Evolutionary conservation across 2,113 vertebrate genomes (phyloP), one percentile per base, ranked within the genome.

Genomic region (Caranx ignobilis): DNA sequence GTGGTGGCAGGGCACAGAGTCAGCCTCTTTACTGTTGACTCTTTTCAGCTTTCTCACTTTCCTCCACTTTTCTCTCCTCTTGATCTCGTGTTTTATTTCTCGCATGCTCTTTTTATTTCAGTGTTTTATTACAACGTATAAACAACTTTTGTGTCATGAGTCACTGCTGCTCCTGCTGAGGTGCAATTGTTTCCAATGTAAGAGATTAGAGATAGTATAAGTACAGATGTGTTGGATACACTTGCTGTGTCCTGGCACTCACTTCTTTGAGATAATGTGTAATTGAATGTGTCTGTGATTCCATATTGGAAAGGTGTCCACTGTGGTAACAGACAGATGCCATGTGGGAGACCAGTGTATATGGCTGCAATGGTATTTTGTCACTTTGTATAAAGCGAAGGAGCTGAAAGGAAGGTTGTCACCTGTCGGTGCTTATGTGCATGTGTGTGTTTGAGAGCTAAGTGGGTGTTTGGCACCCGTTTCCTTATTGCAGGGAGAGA

Each of bases 401-500:
- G 2, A 48, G 48, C 72, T 68, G 62, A 72, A 61, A 71, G 45
- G 31, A 80, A 55, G 47, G 62, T 65, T 61, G 60, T 56, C 54
- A 52, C 39, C 19, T 11, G 16, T 75, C 31, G 52, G 50, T 48
- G 47, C 70, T 15, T 60, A 32, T 56, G 61, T 68, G n/a, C 47
- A 3, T 64, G 67, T 64, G 41, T 72, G 61, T 68, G 34, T 75
- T 63, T 52, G 62, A 57, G 56, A 63, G 19, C 56, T 62, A 80
- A 88, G 66, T 78, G 67, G 62, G 41, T 67, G 54, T 83, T 81
- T 75, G 66, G 41, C 79, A 81, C 65, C 48, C 59, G 43, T 52
- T 21, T 60, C 43, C 61, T 75, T 41, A 41, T 67, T 77, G 81
- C 61, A 48, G 72, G 39, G 62, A 62, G n/a, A 73, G 56, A 77